Conservation (phyloP, 2,888 invertebrate species). For the Rosalia funebris region DNA sequence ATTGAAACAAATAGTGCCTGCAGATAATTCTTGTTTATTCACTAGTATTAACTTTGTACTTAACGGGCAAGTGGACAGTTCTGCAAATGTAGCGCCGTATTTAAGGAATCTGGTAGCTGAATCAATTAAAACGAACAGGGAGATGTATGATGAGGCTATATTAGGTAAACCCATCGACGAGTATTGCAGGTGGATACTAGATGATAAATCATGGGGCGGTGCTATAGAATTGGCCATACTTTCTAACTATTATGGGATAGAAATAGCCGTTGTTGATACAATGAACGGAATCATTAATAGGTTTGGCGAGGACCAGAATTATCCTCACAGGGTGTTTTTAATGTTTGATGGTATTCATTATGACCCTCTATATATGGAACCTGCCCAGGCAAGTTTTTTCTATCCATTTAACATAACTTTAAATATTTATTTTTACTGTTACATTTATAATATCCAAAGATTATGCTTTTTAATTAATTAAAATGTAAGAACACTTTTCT, state of each 20-base stretch:
- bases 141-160: slow-evolving; percentile 85
- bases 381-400: slow-evolving; percentile 73
- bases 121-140: slow-evolving; percentile 79
- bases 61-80: slow-evolving; percentile 80
- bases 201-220: slow-evolving; percentile 93
- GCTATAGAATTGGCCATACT: slow-evolving; percentile 93
- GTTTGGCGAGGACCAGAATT: slow-evolving; percentile 92
- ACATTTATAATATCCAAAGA: too few relatives aligned
- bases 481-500: too few relatives aligned
- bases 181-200: slow-evolving; percentile 91
- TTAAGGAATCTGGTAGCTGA: slow-evolving; percentile 90
- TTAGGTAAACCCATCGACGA: slow-evolving; percentile 83
- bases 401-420: too few relatives aligned
- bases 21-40: slow-evolving; percentile 96
- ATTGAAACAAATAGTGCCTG: slow-evolving; percentile 91
- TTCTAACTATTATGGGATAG: slow-evolving; percentile 85
- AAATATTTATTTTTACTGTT: too few relatives aligned
- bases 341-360: slow-evolving; percentile 97
- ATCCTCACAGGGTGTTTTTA: slow-evolving; percentile 83
- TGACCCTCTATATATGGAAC: slow-evolving; percentile 91
- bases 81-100: slow-evolving; percentile 76
- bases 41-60: slow-evolving; percentile 84
- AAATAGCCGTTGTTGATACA: slow-evolving; percentile 94
- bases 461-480: too few relatives aligned
- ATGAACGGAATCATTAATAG: slow-evolving; percentile 89